Evolutionary conservation across 2,113 vertebrate species (phyloP), one percentile per base, ranked within the genome.

Genomic region (Formicarius rufipectus): DNA sequence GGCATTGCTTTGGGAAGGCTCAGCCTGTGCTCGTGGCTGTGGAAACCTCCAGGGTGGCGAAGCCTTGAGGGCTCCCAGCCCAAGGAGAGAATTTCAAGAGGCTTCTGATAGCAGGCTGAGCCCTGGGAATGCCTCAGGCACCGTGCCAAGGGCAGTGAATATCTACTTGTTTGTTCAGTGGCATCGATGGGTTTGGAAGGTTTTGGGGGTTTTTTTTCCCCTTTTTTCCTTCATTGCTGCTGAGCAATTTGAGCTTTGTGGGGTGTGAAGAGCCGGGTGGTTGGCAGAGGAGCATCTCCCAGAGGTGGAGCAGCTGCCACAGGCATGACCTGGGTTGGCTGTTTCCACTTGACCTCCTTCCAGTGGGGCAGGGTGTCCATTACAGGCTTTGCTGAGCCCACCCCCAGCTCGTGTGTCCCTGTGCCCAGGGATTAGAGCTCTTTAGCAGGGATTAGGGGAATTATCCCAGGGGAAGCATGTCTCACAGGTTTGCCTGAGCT

Each of bases 391-490:
- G 40, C 79, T 81, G 50, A 83, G 83, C 87, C 27, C 59, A 40
- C 62, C 62, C 35, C 8, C 1, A 0, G 31, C 60, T 58, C 60
- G 3, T 6, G 78, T 50, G 88, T 90, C 81, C 67, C 85, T 13
- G 20, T 16, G 92, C 78, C 24, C 4, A 44, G 85, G 73, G 93
- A 97, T 91, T 94, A 96, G 89, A 63, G 92, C 91, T 94, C 68
- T 78, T 94, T 49, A 83, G 90, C 17, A 21, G 79, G 92, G 95
- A 95, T 96, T 97, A 88, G 84, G 86, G 92, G 7, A 88, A 94
- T 96, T 88, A 92, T 80, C 96, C 47, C 73, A 6, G 64, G 73
- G 77, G 35, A 86, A 87, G 45, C 62, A 2, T 5, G 55, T 27
- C 84, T 64, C 44, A 0, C 16, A 60, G 63, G 42, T 50, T 33